Conservation (phyloP, 2,797 vertebrate species). For the Orientallactaga sibirica region DNA sequence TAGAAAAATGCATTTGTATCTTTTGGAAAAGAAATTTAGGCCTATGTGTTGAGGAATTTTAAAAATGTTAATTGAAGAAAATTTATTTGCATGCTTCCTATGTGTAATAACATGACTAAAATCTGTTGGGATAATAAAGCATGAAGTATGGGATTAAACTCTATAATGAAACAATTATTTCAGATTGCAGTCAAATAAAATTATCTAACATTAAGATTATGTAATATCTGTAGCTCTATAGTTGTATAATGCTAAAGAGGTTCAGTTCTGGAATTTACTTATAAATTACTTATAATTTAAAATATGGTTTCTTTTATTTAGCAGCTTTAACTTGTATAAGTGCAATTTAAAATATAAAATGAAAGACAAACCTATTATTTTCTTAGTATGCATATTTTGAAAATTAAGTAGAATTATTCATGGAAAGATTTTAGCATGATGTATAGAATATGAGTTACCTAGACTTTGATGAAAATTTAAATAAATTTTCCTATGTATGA, state of each 20-base stretch:
- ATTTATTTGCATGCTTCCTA: neutral
- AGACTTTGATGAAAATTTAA: neutral
- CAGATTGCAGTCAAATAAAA: neutral
- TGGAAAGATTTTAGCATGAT: neutral
- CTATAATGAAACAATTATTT: slow-evolving; percentile 5
- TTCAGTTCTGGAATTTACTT: neutral
- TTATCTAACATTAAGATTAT: neutral
- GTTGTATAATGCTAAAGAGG: neutral
- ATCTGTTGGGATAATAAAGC: neutral
- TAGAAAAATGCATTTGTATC: neutral
- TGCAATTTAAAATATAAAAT: neutral
- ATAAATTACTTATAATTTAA: neutral
- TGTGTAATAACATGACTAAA: neutral
- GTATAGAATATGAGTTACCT: neutral
- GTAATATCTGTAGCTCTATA: neutral
- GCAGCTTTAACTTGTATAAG: neutral
- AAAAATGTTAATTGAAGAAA: slow-evolving; percentile 10
- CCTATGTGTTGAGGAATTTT: neutral
- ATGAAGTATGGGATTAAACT: neutral
- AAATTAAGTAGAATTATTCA: neutral
- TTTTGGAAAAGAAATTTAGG: neutral
- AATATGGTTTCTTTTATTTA: neutral
- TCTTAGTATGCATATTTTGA: neutral
- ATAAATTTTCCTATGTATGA: neutral
- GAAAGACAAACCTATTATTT: neutral